These are phyloP conservation scores for Drosophila dives DNA, from an alignment of 2,888 invertebrate species.

Conservation along the genomic window DNA sequence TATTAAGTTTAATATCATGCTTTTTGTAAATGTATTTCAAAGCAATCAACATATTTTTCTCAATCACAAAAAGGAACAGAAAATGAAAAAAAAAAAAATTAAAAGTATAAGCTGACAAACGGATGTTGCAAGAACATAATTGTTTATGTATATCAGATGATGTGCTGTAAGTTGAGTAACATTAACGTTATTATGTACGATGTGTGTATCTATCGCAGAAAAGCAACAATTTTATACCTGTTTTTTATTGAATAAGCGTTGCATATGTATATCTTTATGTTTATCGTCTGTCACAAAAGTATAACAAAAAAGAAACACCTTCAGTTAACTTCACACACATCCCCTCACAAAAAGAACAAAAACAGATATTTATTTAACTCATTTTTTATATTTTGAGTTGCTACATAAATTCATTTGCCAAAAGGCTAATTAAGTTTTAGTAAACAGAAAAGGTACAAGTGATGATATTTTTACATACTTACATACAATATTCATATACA, in stretches of 20 bases:
- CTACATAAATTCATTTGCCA: slow-evolving; percentile 32
- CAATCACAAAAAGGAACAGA: neutral
- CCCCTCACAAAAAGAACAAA: neutral
- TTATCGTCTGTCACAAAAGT: slow-evolving; percentile 21
- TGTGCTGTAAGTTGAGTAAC: slow-evolving; percentile 20
- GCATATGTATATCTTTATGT: slow-evolving; percentile 46
- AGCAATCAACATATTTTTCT: neutral
- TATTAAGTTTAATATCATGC: slow-evolving; percentile 36
- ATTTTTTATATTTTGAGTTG: slow-evolving; percentile 23
- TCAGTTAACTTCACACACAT: slow-evolving; percentile 3
- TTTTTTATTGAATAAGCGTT: slow-evolving; percentile 52
- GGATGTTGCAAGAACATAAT: neutral
- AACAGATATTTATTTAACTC: slow-evolving; percentile 34
- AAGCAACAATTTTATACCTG: slow-evolving; percentile 32
- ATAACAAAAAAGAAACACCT: neutral
- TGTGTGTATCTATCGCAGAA: slow-evolving; percentile 35
- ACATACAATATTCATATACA: neutral
- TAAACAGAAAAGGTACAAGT: slow-evolving; percentile 36
- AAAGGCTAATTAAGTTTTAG: slow-evolving; percentile 30
- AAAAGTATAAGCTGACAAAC: neutral
- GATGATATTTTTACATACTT: slow-evolving; percentile 36
- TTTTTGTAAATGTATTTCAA: slow-evolving; percentile 59
- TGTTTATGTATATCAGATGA: slow-evolving; percentile 32
- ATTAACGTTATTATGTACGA: neutral
- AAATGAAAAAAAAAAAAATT: neutral